Conservation (phyloP, 2,888 invertebrate species). For the Tachina lurida region DNA sequence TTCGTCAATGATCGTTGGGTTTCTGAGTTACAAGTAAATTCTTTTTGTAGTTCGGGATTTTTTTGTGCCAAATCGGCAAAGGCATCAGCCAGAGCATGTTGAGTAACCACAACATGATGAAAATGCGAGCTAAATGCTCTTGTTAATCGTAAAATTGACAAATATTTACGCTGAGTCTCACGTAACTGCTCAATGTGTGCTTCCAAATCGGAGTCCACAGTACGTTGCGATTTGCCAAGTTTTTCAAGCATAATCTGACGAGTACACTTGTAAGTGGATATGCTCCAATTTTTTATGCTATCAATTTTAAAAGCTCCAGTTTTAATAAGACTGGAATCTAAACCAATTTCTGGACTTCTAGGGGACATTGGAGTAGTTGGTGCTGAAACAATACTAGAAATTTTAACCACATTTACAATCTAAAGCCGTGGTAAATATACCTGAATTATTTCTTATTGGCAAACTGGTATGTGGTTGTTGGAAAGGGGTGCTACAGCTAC, state of each 20-base stretch:
- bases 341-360: conserved; percentile 78
- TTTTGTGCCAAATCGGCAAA: conserved; percentile 98
- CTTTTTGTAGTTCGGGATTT: conserved; percentile 96
- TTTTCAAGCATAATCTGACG: conserved; percentile 98
- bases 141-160: conserved; percentile 92
- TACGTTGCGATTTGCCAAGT: conserved; percentile 95
- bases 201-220: conserved; percentile 96
- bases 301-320: conserved; percentile 91
- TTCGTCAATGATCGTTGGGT: conserved; percentile 96
- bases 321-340: conserved; percentile 78
- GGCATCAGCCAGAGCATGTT: conserved; percentile 95
- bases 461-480: conserved; percentile 87
- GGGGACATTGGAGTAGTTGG: conserved; percentile 84
- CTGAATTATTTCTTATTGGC: conserved; percentile 88
- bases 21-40: conserved; percentile 97
- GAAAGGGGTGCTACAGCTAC: conserved; percentile 83
- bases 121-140: conserved; percentile 94
- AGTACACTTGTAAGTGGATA: conserved; percentile 99
- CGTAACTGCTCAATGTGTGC: conserved; percentile 95
- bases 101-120: conserved; percentile 92
- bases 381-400: conserved; percentile 73
- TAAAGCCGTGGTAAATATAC: conserved; percentile 77
- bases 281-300: conserved; percentile 97
- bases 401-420: background rate
- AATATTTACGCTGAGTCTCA: conserved; percentile 97